phyloP scores from a whole-genome alignment of 2,113 vertebrate species.

The Numida meleagris region DNA sequence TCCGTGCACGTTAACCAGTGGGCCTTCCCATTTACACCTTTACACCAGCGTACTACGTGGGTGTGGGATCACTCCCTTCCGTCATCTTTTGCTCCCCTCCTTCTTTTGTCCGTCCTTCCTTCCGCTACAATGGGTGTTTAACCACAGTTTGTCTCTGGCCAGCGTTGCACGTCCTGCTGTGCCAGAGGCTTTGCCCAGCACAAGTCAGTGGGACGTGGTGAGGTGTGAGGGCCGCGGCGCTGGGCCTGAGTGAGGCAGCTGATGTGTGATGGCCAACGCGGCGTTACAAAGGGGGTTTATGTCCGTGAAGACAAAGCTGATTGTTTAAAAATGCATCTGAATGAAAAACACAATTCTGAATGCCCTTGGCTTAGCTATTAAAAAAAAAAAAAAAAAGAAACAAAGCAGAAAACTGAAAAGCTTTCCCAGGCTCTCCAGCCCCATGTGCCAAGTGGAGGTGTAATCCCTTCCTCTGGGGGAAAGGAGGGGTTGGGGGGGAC shows the following conservation, averaged over 20 bases:
- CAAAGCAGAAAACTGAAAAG: background rate
- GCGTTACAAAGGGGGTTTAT: slow-evolving; percentile 29
- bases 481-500: background rate
- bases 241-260: background rate
- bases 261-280: background rate
- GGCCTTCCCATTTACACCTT: background rate
- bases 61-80: background rate
- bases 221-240: background rate
- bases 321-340: slow-evolving; percentile 55
- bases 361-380: slow-evolving; percentile 30
- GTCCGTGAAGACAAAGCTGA: slow-evolving; percentile 31
- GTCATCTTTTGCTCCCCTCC: background rate
- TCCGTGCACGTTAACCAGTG: rapidly evolving
- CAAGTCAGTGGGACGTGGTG: background rate
- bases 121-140: background rate
- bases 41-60: background rate
- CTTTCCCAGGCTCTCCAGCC: background rate
- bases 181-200: background rate
- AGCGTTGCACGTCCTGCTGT: background rate
- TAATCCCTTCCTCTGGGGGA: background rate
- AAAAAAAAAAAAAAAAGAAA: slow-evolving; percentile 21
- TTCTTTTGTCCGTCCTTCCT: background rate
- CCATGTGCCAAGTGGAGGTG: background rate
- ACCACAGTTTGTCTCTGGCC: background rate
- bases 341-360: slow-evolving; percentile 38